phyloP scores from a whole-genome alignment of 2,888 invertebrate species.

The Cybosia mesomella region DNA sequence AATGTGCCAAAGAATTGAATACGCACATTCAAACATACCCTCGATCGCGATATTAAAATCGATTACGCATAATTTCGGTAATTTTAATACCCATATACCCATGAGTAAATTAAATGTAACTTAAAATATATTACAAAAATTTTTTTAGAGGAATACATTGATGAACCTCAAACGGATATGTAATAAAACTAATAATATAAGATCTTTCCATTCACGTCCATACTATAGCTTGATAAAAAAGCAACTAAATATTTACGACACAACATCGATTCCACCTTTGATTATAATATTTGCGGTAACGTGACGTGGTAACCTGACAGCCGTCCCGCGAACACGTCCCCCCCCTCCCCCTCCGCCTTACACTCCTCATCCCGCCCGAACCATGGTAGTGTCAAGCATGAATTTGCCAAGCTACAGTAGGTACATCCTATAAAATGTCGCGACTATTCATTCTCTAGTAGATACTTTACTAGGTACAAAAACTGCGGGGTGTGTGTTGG shows the following conservation, averaged over 20 bases:
- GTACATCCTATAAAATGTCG: no score
- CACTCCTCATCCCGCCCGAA: no score
- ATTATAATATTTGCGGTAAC: neutral
- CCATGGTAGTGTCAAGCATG: no score
- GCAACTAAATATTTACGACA: neutral
- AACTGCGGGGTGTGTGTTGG: no score
- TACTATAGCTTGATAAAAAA: neutral
- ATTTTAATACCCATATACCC: neutral
- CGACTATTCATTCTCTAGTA: no score
- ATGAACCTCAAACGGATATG: neutral
- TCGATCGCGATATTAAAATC: neutral
- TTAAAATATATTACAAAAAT: neutral
- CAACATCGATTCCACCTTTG: slow-evolving; percentile 2
- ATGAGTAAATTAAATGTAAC: slow-evolving; percentile 5
- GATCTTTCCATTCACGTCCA: neutral
- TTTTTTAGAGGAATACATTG: neutral
- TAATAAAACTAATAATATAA: neutral
- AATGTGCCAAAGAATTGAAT: neutral
- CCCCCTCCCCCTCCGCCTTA: no score
- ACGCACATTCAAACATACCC: neutral
- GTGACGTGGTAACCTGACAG: no score
- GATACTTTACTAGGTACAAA: no score
- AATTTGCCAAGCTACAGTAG: no score
- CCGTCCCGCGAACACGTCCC: no score
- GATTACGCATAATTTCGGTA: neutral